Base-by-base conservation (phyloP, 2,113 vertebrate genomes). In the Excalfactoria chinensis region DNA sequence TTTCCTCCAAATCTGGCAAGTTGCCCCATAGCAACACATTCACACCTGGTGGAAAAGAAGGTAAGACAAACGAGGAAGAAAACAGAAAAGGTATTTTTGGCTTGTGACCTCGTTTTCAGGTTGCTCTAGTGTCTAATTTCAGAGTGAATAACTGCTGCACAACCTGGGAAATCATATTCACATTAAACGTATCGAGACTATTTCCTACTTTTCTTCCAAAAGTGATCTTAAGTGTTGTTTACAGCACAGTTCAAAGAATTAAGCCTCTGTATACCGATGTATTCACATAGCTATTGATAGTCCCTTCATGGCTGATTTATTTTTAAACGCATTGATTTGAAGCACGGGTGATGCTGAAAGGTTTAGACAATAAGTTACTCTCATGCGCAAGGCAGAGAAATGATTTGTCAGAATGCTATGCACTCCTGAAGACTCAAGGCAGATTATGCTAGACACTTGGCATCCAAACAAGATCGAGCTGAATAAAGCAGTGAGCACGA, bases 21-120 rank as follows among this genome's bases (percentile, higher is more conserved):
- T 99, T 98, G 80, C 99, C 99, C 99, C 99, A 99, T 62, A 99
- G 98, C 88, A 99, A 97, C 16, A 98, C 96, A 81, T 99, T 98
- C 92, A 98, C 97, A 95, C 99, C 99, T 99, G 97, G 89, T 94
- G 93, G 48, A 63, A 63, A 67, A 92, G 70, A 60, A 88, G 84
- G 63, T 18, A 78, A 89, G 21, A 76, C 28, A 72, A 70, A 68
- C 11, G 21, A 55, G 6, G 5, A 2, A 5, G 13, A 20, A 19
- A 44, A 26, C 13, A 11, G 70, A 60, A 88, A 51, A 82, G 32
- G 35, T 59, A 71, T 93, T 92, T 93, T 78, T 87, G 78, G 63
- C 69, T 32, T 11, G 22, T 62, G 58, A 70, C 41, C 63, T 90
- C 58, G 25, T 78, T 93, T 95, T 71, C 25, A 40, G 41, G 10